A percentile compares a stretch with the other conserved stretches of the same genome.
Evolutionary conservation across 2,797 vertebrate species (phyloP).

Genomic region (Dermochelys coriacea): DNA sequence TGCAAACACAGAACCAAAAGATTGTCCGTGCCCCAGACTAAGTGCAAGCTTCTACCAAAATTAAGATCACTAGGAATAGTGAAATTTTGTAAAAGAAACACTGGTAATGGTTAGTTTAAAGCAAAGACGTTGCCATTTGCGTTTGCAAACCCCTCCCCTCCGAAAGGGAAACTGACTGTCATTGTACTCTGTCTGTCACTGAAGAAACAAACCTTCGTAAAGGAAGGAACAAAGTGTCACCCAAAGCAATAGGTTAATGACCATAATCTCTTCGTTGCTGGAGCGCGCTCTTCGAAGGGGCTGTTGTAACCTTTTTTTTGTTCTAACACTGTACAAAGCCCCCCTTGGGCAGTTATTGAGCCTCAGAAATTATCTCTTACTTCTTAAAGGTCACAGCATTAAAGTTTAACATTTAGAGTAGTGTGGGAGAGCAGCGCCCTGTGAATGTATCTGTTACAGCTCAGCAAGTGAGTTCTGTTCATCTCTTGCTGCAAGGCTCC

Average conservation of each 20-base stretch:
- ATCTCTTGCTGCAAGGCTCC: background rate
- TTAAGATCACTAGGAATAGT: background rate
- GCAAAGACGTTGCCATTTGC: background rate
- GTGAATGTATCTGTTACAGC: background rate
- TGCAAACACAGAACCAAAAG: too few species aligned
- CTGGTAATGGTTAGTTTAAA: too few species aligned
- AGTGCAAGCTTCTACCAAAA: background rate
- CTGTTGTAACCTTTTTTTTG: background rate
- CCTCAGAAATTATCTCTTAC: background rate
- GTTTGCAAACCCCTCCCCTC: background rate
- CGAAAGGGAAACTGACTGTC: background rate
- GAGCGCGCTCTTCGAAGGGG: background rate
- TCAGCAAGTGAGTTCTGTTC: background rate
- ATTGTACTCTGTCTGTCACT: background rate
- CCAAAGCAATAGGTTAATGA: background rate
- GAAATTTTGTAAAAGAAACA: background rate
- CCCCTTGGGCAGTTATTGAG: background rate
- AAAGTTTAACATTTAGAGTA: background rate
- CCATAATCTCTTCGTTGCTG: background rate
- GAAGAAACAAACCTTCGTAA: background rate
- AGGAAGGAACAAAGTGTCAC: fast-evolving
- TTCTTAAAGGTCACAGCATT: background rate
- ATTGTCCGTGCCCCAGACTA: background rate
- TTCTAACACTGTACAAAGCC: background rate
- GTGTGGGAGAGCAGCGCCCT: background rate